phyloP scores from a whole-genome alignment of 2,113 vertebrate species.

The Solea senegalensis region DNA sequence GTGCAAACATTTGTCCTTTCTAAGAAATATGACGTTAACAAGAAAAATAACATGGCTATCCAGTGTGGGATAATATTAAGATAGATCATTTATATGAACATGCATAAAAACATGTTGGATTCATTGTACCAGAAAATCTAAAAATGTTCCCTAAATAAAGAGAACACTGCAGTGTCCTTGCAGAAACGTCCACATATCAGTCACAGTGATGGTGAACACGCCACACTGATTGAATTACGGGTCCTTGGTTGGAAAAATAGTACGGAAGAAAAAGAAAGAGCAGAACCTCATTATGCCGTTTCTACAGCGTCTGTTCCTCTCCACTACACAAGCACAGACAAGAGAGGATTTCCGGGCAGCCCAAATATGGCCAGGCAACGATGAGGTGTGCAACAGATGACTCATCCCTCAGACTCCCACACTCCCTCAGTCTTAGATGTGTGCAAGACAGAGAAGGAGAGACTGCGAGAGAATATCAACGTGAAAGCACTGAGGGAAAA shows the following conservation, averaged over 20 bases:
- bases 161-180: not conserved
- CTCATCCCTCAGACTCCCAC: conserved; percentile 75
- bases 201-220: conserved; percentile 31
- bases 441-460: conserved; percentile 64
- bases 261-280: conserved; percentile 34
- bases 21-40: not conserved
- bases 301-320: conserved; percentile 50
- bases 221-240: not conserved
- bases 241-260: conserved; percentile 26
- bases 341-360: conserved; percentile 71
- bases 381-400: conserved; percentile 79
- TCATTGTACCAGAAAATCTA: not conserved
- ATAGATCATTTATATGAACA: not conserved
- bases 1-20: not conserved
- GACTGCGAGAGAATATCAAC: conserved; percentile 37
- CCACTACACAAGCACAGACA: conserved; percentile 43
- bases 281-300: conserved; percentile 44
- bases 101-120: not conserved
- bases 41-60: not conserved
- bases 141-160: conserved; percentile 2
- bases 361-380: conserved; percentile 74
- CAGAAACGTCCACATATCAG: conserved; percentile 21
- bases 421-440: conserved; percentile 58
- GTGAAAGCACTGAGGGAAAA: conserved; percentile 39
- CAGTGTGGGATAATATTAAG: too few relatives aligned